Percentiles rank a stretch among this genome's conserved stretches.
Conservation (phyloP, 2,888 invertebrate species). For the Polydesmus complanatus region DNA sequence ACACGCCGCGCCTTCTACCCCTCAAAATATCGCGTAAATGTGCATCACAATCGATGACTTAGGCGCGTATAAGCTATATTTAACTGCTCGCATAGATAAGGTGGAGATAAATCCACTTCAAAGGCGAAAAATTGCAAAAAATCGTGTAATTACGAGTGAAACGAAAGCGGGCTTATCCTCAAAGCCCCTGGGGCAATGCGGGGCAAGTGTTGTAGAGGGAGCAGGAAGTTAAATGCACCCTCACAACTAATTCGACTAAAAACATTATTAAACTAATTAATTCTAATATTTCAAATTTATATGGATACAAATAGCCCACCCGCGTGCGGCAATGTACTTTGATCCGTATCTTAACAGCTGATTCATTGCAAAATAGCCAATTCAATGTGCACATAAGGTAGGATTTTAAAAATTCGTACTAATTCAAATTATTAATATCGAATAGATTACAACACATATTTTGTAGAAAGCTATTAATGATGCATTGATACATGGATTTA, state of each 20-base stretch:
- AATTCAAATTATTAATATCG: too few relatives aligned
- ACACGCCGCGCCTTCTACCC: neutral
- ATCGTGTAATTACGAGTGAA: neutral
- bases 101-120: too few relatives aligned
- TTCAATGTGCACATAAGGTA: too few relatives aligned
- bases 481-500: too few relatives aligned
- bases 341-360: too few relatives aligned
- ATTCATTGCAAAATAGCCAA: too few relatives aligned
- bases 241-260: neutral
- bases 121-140: neutral
- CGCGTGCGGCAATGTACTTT: neutral
- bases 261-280: neutral
- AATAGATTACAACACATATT: too few relatives aligned
- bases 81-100: too few relatives aligned
- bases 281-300: neutral
- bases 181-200: neutral
- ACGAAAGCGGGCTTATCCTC: neutral
- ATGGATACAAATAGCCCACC: neutral
- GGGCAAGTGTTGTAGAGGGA: neutral
- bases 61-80: too few relatives aligned
- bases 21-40: neutral
- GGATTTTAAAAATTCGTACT: too few relatives aligned
- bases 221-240: neutral
- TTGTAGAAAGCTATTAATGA: too few relatives aligned
- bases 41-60: neutral